Base-by-base conservation (phyloP, 2,888 invertebrate species). In the Xylophagus ater region DNA sequence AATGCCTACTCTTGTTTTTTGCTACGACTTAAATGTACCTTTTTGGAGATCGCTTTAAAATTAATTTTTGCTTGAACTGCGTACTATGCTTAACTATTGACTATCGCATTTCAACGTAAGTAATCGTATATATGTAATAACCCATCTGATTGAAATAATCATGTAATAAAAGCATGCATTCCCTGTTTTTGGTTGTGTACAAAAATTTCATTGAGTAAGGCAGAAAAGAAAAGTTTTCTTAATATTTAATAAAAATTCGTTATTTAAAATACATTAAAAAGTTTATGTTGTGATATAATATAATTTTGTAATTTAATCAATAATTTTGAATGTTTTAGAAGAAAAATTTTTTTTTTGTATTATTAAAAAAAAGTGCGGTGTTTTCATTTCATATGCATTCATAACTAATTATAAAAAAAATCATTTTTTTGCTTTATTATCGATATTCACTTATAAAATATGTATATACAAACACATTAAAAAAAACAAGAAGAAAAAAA, bases 101-200 rank as follows among this genome's bases (percentile, higher is more conserved):
- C n/a, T n/a, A n/a, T n/a, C n/a, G n/a, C n/a, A n/a, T n/a, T n/a
- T n/a, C n/a, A n/a, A n/a, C n/a, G n/a, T n/a, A n/a, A n/a, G n/a
- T n/a, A n/a, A n/a, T n/a, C n/a, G n/a, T n/a, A n/a, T n/a, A n/a
- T 30, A 30, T 29, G 12, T 15, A 30, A 29, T 30, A 23, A 14
- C 15, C 23, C 37, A 26, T 17, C 37, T 37, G 3, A n/a, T 23
- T 30, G 30, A 21, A 17, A 12, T 10, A 10, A 12, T 3, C 3
- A 4, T 17, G 34, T 6, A 37, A 23, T 23, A 37, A 5, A 31
- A 20, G 31, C 30, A 37, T 37, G 30, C 37, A 37, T 49, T 43
- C 47, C 49, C 47, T 49, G 49, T 48, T 46, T 49, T 49, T 47
- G 47, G 47, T 35, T 43, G 44, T 43, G 35, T 38, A 39, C 42